These are phyloP conservation scores for Drosophila nasuta DNA, from an alignment of 1,140 invertebrate species.

Conservation along the genomic window DNA sequence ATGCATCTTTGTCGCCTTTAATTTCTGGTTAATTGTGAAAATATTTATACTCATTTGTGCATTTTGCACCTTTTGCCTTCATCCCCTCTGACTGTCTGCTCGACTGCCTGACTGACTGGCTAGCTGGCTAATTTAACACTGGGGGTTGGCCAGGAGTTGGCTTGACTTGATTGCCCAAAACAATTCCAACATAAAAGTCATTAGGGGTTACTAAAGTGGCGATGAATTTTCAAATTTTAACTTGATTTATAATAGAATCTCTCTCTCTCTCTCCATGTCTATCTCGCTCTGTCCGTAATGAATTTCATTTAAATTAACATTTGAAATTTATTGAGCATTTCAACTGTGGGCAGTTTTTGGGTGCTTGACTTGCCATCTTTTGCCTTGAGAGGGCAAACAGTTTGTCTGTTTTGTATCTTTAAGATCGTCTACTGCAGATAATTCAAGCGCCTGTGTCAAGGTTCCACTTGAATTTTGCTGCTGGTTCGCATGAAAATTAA, in stretches of 20 bases:
- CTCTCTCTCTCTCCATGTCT: constrained; percentile 21
- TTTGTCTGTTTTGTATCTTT: constrained; percentile 45
- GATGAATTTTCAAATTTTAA: constrained; percentile 81
- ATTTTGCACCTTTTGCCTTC: constrained; percentile 79
- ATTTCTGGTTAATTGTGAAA: constrained; percentile 83
- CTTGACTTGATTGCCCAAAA: constrained; percentile 76
- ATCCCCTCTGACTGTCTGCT: constrained; percentile 25
- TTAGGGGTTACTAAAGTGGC: constrained; percentile 84
- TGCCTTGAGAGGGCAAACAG: constrained; percentile 33
- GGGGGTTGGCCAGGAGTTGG: constrained; percentile 54
- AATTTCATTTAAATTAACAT: constrained; percentile 82
- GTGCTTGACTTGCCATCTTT: constrained; percentile 66
- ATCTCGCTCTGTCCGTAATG: constrained; percentile 51
- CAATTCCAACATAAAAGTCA: constrained; percentile 79
- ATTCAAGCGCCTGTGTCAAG: constrained; percentile 23
- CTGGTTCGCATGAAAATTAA: constrained; percentile 53
- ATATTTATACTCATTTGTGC: constrained; percentile 84
- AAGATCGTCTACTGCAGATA: constrained; percentile 72
- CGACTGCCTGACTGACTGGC: constrained; percentile 22
- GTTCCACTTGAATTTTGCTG: constrained; percentile 19
- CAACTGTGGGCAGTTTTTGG: constrained; percentile 51
- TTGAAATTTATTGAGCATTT: constrained; percentile 77
- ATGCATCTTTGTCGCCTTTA: constrained; percentile 80
- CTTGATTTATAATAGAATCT: constrained; percentile 76
- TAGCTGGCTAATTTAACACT: constrained; percentile 62